Evolutionary conservation across 2,888 invertebrate species (phyloP).

Genomic region (Zelleria hepariella): DNA sequence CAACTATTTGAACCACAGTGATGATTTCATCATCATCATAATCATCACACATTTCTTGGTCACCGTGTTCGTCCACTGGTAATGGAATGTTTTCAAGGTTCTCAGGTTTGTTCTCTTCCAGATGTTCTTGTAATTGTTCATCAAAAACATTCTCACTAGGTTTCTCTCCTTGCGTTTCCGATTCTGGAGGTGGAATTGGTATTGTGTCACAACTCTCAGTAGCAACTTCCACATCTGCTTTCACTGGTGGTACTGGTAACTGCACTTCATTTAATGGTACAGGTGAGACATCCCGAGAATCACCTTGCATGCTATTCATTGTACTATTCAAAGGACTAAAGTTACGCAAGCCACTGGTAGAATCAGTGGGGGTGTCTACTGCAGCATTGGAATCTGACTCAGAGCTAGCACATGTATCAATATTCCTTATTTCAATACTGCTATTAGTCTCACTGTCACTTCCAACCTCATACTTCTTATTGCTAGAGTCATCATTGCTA

Average conservation of each 20-base stretch:
- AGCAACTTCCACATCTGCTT: neutral
- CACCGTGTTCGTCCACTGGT: neutral
- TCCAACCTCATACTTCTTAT: conserved; percentile 52
- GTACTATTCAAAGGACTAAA: conserved; percentile 36
- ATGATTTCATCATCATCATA: conserved; percentile 65
- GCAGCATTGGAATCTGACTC: conserved; percentile 66
- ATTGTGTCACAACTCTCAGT: neutral
- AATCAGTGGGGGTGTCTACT: conserved; percentile 46
- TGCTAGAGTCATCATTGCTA: conserved; percentile 46
- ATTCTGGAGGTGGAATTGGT: neutral
- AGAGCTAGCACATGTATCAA: conserved; percentile 58
- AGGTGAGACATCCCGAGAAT: conserved; percentile 41
- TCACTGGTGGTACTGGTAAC: conserved; percentile 9
- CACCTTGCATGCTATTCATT: conserved; percentile 23
- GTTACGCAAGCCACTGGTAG: conserved; percentile 34
- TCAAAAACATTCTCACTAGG: neutral
- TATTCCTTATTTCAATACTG: conserved; percentile 54
- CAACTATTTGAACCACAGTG: conserved; percentile 65
- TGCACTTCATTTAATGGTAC: conserved; percentile 3
- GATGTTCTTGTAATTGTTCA: neutral
- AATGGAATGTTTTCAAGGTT: conserved; percentile 1
- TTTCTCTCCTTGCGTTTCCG: neutral
- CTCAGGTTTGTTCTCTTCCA: neutral
- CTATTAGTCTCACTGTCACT: conserved; percentile 68
- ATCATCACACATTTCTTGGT: conserved; percentile 16